phyloP scores from a whole-genome alignment of 2,888 invertebrate species.

The Disparrhopalites patrizii region DNA sequence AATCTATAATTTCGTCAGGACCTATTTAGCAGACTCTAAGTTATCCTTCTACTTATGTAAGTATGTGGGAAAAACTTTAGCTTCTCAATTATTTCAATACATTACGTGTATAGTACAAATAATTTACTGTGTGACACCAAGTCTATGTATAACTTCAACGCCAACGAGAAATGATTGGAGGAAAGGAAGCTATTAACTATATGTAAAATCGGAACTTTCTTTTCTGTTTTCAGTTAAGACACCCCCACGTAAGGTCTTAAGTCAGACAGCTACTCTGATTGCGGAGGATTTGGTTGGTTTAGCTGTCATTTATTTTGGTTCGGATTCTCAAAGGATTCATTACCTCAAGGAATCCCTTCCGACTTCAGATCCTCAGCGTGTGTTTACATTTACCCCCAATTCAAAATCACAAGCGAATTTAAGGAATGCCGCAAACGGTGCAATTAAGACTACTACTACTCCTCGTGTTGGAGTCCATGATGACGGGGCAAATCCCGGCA shows the following conservation, averaged over 20 bases:
- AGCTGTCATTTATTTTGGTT: conserved; percentile 69
- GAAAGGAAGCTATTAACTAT: no score
- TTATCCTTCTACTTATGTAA: conserved; percentile 75
- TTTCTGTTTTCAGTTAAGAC: conserved; percentile 63
- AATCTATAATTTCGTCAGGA: conserved; percentile 69
- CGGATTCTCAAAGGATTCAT: neutral
- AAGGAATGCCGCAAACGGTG: neutral
- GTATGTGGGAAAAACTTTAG: no score
- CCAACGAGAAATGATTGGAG: no score
- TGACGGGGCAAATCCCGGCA: no score
- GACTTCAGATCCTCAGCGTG: conserved; percentile 19
- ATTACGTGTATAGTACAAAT: no score
- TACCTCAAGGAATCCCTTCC: conserved; percentile 14
- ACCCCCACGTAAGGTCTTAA: conserved; percentile 71
- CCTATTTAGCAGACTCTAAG: conserved; percentile 61
- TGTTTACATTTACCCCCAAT: conserved; percentile 27
- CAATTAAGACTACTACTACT: neutral
- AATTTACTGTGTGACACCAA: no score
- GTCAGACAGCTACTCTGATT: conserved; percentile 61
- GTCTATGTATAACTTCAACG: no score
- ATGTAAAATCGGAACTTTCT: neutral
- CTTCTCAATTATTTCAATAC: no score
- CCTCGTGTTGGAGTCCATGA: neutral
- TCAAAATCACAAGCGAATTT: conserved; percentile 11
- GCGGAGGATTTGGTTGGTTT: conserved; percentile 74